A percentile compares a stretch with the other conserved stretches of the same genome.
These are phyloP conservation scores for Epirrita christyi DNA, from an alignment of 2,888 invertebrate genomes.

Conservation along the genomic window DNA sequence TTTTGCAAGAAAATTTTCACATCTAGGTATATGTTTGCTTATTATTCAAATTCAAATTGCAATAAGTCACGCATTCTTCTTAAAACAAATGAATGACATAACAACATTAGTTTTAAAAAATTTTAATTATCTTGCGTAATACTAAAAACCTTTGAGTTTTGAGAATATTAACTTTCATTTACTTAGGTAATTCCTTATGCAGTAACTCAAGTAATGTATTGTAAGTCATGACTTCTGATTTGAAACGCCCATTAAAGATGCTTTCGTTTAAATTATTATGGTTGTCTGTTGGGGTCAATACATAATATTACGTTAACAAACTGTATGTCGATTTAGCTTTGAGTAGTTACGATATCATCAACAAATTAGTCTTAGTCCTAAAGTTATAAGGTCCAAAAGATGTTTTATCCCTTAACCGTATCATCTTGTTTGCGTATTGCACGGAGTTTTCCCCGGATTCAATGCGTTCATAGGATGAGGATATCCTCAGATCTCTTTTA, in stretches of 20 bases:
- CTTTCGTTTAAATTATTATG: constrained; percentile 56
- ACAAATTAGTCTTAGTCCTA: background rate
- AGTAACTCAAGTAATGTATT: constrained; percentile 45
- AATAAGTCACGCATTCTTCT: too few species aligned
- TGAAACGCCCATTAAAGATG: constrained; percentile 45
- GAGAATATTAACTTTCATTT: constrained; percentile 20
- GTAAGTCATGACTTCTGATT: constrained; percentile 50
- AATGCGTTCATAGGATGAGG: too few species aligned
- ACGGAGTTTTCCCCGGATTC: too few species aligned
- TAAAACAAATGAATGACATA: background rate
- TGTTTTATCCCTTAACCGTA: too few species aligned
- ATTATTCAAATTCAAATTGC: too few species aligned
- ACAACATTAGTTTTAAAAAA: background rate
- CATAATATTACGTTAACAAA: background rate
- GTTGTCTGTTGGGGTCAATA: constrained; percentile 32
- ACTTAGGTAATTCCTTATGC: constrained; percentile 30
- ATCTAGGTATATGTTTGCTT: too few species aligned
- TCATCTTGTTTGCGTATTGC: too few species aligned
- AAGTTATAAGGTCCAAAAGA: too few species aligned
- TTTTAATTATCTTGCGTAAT: constrained; percentile 10
- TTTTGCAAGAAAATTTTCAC: too few species aligned
- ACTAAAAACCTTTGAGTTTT: background rate
- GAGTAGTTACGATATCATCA: background rate
- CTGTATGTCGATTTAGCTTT: background rate
- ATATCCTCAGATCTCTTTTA: too few species aligned